phyloP scores from a whole-genome alignment of 2,113 vertebrate species.

The Morone saxatilis region DNA sequence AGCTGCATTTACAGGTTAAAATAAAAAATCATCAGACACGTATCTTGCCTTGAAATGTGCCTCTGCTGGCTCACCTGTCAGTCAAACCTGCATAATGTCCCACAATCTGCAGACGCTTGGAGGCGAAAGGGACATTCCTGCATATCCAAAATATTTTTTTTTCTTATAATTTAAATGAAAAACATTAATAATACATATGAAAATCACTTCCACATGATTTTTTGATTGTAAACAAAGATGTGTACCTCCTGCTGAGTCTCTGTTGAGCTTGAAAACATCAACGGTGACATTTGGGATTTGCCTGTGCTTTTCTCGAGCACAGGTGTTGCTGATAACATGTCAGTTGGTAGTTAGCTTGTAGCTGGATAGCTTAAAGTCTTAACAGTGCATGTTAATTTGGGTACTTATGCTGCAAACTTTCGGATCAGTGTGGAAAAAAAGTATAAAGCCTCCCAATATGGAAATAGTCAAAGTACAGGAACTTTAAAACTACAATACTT shows the following conservation, averaged over 20 bases:
- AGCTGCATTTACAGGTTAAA: constrained; percentile 30
- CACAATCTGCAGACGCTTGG: constrained; percentile 22
- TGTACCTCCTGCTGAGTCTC: neutral
- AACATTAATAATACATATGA: constrained; percentile 46
- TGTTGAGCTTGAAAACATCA: neutral
- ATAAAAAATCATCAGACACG: constrained; percentile 12
- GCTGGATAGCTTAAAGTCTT: neutral
- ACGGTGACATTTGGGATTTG: neutral
- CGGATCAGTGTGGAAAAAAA: neutral
- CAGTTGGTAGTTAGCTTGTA: neutral
- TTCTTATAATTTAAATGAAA: constrained; percentile 24
- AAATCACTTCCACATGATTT: constrained; percentile 4
- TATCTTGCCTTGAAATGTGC: constrained; percentile 1
- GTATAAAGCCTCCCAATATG: neutral
- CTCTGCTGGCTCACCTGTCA: constrained; percentile 38
- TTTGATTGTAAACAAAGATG: no score
- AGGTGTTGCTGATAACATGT: neutral
- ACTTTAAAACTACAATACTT: neutral
- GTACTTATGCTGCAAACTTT: neutral
- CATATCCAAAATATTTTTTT: neutral
- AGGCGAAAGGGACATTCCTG: neutral
- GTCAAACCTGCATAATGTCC: no score
- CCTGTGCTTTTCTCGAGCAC: no score
- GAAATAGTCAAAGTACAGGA: neutral
- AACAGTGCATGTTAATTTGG: neutral